Conservation (phyloP, 1,140 invertebrate genomes). For the Gonatopus flavifemur region DNA sequence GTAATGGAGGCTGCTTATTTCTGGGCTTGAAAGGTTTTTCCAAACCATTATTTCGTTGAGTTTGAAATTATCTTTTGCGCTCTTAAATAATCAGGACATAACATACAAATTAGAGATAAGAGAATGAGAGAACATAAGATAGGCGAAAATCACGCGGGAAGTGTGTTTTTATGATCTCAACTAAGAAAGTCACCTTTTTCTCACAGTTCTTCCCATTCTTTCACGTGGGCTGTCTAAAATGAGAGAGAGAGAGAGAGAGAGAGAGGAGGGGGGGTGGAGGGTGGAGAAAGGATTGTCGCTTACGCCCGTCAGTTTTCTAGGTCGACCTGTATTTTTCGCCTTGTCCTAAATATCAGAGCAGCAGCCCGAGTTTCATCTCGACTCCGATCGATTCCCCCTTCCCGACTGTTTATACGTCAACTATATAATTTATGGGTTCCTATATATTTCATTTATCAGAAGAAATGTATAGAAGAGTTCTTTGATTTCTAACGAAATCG, state of each 20-base stretch:
- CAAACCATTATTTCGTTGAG: not conserved
- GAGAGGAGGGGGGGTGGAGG: not conserved
- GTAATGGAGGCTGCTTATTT: too few species aligned
- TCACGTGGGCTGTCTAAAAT: too few species aligned
- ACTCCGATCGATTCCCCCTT: not conserved
- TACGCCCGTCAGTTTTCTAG: conserved; percentile 11
- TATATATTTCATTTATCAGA: too few species aligned
- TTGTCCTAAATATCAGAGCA: not conserved
- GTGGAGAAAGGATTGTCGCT: not conserved
- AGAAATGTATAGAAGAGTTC: too few species aligned
- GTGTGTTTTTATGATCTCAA: too few species aligned
- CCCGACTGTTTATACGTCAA: not conserved
- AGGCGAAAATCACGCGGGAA: too few species aligned
- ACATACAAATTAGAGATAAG: not conserved
- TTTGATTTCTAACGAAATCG: too few species aligned
- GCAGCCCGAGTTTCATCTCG: not conserved
- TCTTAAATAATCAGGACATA: conserved; percentile 5
- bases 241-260: not conserved
- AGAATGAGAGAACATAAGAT: too few species aligned
- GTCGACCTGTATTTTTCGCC: conserved; percentile 2
- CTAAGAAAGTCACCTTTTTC: too few species aligned
- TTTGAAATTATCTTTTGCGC: conserved; percentile 8
- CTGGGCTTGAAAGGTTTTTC: too few species aligned
- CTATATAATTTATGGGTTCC: not conserved
- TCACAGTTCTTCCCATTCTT: too few species aligned